A percentile compares a stretch with the other conserved stretches of the same genome.
Evolutionary conservation across 1,140 invertebrate species (phyloP).

Genomic region (Drosophila sucinea): DNA sequence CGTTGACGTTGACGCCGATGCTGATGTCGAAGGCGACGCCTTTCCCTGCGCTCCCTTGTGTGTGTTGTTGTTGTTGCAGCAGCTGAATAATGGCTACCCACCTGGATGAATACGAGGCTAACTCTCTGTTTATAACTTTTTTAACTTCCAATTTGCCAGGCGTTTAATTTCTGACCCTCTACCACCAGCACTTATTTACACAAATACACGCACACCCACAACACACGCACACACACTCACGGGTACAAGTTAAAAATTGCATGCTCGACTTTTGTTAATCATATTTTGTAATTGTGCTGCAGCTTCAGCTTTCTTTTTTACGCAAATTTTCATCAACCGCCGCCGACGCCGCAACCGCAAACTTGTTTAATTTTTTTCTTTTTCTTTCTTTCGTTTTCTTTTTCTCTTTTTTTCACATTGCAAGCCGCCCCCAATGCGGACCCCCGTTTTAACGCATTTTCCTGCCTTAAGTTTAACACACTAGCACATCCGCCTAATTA

Average conservation of each 20-base stretch:
- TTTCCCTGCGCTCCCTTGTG: slow-evolving; percentile 37
- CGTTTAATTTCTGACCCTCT: slow-evolving; percentile 32
- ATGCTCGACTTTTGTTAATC: slow-evolving; percentile 51
- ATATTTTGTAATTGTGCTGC: slow-evolving; percentile 51
- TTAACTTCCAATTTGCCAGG: slow-evolving; percentile 48
- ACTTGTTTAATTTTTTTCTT: slow-evolving; percentile 64
- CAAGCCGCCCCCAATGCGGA: slow-evolving; percentile 41
- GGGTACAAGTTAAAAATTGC: slow-evolving; percentile 53
- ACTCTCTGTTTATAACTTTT: slow-evolving; percentile 42
- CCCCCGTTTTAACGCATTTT: not conserved
- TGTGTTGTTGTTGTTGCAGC: slow-evolving; percentile 29
- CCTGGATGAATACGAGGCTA: slow-evolving; percentile 39
- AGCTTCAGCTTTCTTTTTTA: slow-evolving; percentile 49
- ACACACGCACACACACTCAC: slow-evolving; percentile 39
- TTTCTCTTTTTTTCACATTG: slow-evolving; percentile 59
- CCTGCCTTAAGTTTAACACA: not conserved
- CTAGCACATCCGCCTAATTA: not conserved
- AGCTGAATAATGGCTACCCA: slow-evolving; percentile 29
- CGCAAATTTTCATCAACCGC: slow-evolving; percentile 43
- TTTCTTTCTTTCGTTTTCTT: slow-evolving; percentile 34
- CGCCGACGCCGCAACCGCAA: slow-evolving; percentile 37
- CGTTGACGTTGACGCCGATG: slow-evolving; percentile 44
- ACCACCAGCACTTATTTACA: slow-evolving; percentile 10
- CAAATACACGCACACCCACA: slow-evolving; percentile 39
- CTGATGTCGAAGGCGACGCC: slow-evolving; percentile 7